These are phyloP conservation scores for Lordiphosa andalusiaca DNA, from an alignment of 2,888 invertebrate species.

Conservation along the genomic window DNA sequence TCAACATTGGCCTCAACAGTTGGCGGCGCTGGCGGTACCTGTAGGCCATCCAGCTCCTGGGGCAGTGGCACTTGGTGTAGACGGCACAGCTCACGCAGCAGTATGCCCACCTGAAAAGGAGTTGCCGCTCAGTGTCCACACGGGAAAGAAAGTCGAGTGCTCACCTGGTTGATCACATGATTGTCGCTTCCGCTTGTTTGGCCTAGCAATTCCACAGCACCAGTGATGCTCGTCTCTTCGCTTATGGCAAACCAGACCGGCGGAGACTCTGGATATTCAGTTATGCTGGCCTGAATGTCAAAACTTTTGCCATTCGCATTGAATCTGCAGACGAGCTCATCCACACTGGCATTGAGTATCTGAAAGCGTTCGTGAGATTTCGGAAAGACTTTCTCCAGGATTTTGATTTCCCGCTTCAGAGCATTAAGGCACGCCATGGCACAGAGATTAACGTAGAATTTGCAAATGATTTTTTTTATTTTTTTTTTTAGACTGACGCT, in stretches of 20 bases:
- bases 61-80: constrained; percentile 95
- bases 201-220: constrained; percentile 96
- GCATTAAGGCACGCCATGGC: no score
- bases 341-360: no score
- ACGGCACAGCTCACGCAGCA: constrained; percentile 95
- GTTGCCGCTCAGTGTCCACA: not conserved
- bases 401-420: no score
- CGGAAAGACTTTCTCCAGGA: no score
- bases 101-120: constrained; percentile 88
- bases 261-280: constrained; percentile 97
- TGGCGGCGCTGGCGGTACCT: constrained; percentile 70
- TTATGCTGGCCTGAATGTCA: no score
- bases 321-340: no score
- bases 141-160: not conserved
- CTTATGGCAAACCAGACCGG: constrained; percentile 99
- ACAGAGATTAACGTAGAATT: no score
- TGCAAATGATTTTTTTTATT: no score
- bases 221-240: constrained; percentile 96
- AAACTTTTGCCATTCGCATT: no score
- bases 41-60: constrained; percentile 91
- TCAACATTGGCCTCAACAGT: constrained; percentile 52
- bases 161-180: constrained; percentile 91
- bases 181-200: constrained; percentile 95
- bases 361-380: no score
- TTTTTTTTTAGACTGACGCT: no score